These are phyloP conservation scores for Nasua narica DNA, from an alignment of 2,797 vertebrate genomes.

Conservation along the genomic window DNA sequence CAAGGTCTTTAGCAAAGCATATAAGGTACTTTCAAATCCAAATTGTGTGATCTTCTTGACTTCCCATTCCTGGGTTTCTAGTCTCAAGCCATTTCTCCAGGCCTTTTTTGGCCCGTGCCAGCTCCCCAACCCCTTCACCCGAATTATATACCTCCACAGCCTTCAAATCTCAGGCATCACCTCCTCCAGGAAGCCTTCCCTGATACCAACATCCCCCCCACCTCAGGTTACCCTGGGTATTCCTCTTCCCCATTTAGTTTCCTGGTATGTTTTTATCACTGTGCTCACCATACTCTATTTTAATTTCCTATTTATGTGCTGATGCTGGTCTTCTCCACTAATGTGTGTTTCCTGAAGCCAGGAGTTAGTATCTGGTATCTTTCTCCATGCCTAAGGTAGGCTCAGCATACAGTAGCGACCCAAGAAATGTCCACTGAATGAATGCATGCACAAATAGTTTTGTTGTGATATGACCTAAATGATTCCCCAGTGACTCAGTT, in stretches of 20 bases:
- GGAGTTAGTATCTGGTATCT: background rate
- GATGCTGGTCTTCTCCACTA: background rate
- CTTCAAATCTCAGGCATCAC: background rate
- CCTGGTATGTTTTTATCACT: background rate
- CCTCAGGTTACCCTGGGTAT: background rate
- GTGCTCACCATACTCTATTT: background rate
- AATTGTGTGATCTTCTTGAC: background rate
- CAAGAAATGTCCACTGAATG: background rate
- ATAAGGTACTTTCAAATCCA: background rate
- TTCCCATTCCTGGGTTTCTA: background rate
- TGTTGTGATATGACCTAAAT: background rate
- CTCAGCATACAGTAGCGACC: background rate
- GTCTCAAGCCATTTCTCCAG: background rate
- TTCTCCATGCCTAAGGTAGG: background rate
- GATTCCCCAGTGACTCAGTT: background rate
- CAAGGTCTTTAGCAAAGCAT: background rate
- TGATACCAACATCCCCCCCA: background rate
- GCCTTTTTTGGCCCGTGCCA: background rate
- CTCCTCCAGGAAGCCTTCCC: background rate
- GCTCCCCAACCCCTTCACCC: background rate
- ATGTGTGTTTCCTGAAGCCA: background rate
- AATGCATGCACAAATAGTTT: background rate
- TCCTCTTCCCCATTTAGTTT: background rate
- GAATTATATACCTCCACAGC: background rate
- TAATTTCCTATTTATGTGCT: background rate